Conservation (phyloP, 1,140 invertebrate species). For the Himalopsyche phryganea region DNA sequence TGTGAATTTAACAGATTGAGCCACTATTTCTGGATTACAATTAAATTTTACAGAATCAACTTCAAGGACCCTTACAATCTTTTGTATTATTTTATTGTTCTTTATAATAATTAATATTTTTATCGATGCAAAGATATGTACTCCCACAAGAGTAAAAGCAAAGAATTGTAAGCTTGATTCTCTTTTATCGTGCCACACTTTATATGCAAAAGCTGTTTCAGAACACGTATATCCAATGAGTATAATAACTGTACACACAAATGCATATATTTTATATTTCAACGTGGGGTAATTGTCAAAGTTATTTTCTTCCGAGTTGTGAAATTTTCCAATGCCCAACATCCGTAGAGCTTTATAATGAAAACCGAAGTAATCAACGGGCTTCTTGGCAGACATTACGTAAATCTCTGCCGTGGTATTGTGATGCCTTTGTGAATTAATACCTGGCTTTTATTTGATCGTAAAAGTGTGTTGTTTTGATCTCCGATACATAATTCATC, state of each 20-base stretch:
- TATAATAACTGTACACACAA: constrained; percentile 14
- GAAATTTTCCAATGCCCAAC: constrained; percentile 28
- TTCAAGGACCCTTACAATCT: constrained; percentile 24
- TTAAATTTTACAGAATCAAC: constrained; percentile 19
- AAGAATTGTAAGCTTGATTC: constrained; percentile 22
- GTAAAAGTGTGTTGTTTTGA: no score
- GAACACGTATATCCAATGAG: constrained; percentile 23
- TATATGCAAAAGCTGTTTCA: constrained; percentile 23
- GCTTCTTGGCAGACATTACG: neutral
- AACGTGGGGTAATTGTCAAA: constrained; percentile 26
- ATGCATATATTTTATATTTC: constrained; percentile 15
- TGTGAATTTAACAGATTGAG: constrained; percentile 6
- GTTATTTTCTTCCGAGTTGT: constrained; percentile 27
- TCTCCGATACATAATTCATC: no score
- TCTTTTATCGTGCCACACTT: constrained; percentile 22
- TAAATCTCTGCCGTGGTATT: no score
- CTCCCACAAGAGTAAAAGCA: constrained; percentile 21
- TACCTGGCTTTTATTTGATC: no score
- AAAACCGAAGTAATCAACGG: constrained; percentile 20
- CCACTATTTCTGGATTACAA: constrained; percentile 8
- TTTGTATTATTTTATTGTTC: constrained; percentile 31
- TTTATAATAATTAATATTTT: constrained; percentile 28
- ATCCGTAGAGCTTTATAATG: constrained; percentile 21
- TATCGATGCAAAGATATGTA: constrained; percentile 22
- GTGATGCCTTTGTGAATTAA: no score